These are phyloP conservation scores for Artibeus jamaicensis DNA, from an alignment of 2,797 vertebrate genomes.

Conservation along the genomic window DNA sequence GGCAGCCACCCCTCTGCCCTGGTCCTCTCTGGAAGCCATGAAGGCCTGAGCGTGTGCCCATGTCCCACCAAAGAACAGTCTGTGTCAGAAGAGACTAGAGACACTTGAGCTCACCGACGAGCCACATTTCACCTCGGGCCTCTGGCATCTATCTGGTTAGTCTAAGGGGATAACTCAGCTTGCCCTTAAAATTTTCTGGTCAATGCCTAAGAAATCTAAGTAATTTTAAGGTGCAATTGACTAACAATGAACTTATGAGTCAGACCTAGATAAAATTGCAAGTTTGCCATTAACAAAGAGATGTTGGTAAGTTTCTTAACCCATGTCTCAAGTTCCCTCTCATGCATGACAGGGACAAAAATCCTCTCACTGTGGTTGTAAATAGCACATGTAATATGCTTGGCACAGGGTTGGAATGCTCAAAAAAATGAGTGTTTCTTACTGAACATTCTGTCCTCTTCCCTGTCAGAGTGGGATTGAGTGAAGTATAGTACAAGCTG, in stretches of 20 bases:
- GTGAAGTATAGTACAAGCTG: neutral
- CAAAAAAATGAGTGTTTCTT: neutral
- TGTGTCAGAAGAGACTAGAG: neutral
- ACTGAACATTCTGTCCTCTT: neutral
- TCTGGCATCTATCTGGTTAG: slow-evolving; percentile 13
- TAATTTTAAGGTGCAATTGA: neutral
- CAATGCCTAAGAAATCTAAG: neutral
- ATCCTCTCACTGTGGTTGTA: neutral
- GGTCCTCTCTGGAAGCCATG: neutral
- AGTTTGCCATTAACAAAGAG: neutral
- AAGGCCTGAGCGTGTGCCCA: neutral
- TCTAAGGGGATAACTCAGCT: neutral
- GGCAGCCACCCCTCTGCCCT: neutral
- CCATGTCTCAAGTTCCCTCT: neutral
- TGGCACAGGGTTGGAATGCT: neutral
- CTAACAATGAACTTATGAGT: neutral
- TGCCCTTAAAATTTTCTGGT: neutral
- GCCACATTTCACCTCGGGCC: neutral
- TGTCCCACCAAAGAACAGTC: neutral
- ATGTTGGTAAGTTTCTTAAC: neutral
- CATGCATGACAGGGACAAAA: neutral
- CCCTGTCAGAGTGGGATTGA: neutral
- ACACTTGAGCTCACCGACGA: neutral
- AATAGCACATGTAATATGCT: neutral
- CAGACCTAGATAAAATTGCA: neutral